Evolutionary conservation across 2,797 vertebrate species (phyloP), one percentile per base, ranked within the genome.

Genomic region (Peromyscus nudipes): DNA sequence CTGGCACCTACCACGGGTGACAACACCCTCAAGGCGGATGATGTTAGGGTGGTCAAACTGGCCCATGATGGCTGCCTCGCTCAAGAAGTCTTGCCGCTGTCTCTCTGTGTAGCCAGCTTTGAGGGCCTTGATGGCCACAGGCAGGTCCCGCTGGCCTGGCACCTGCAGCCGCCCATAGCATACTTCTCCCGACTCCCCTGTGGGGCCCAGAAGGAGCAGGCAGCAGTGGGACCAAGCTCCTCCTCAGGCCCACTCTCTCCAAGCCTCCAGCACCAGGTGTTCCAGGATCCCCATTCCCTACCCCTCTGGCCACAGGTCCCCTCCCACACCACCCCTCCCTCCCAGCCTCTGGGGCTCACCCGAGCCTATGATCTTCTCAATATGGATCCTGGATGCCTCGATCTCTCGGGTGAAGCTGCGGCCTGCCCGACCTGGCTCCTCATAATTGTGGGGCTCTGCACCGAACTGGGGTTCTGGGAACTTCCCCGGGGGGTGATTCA

Each of bases 311-410:
- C 29, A 55, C 23, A 0, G 19, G 65, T 10, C 12, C 6, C 67
- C 31, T 52, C 25, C n/a, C 0, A 0, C 1, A n/a, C 16, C 0
- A 14, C 6, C 14, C 85, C 27, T 31, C 11, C 25, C 27, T 11
- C 83, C 17, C 31, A 14, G 90, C 21, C 11, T 49, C 37, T 0
- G 1, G 62, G 76, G 98, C 99, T 99, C 98, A 99, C 99, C 99
- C 62, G 99, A 99, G 79, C 99, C 99, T 60, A 99, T 99, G 98
- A 99, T 99, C 98, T 99, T 99, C 99, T 99, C 99, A 0, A 99
- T 99, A 99, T 99, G 99, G 98, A 99, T 99, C 98, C 99, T 98
- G 89, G 99, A 99, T 37, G 99, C 99, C 97, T 99, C 99, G 7
- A 99, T 99, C 99, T 99, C 99, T 88, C 99, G 98, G 96, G 99